Base-by-base conservation (phyloP, 2,797 vertebrate genomes). In the Enoplosus armatus region DNA sequence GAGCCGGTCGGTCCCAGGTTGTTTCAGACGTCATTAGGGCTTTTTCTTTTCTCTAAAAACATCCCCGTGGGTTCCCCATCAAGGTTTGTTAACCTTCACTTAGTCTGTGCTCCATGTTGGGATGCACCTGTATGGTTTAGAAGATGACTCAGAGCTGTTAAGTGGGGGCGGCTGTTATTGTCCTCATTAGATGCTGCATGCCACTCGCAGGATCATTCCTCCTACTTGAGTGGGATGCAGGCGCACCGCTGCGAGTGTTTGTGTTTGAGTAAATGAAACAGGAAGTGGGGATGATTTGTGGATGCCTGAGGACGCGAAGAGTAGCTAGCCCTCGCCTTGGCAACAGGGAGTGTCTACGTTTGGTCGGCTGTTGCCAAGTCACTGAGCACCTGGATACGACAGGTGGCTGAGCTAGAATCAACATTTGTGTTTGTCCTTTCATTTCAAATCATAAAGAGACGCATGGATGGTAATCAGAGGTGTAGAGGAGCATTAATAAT, bases 331-430 rank as follows among this genome's bases (percentile, higher is more conserved):
- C 41, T 93, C 66, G 61, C 87, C 90, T 51, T 79, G 89, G 89
- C 80, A 92, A 94, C 92, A 50, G 90, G 91, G 92, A 85, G 91
- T 85, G 88, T 83, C 87, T 72, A 61, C 85, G 27, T 64, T 74
- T n/a, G 55, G 60, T 64, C 59, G 55, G 62, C 73, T 14, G 87
- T 92, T 93, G 89, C 83, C 77, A 81, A 79, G 88, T 84, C 85
- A 75, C 88, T n/a, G 68, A 81, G 56, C 14, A 33, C 75, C 78
- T 87, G 45, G 22, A 24, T 81, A 16, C 77, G 71, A 87, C 93
- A 93, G 91, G 91, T 93, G 92, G 90, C 86, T 14, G 85, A 51
- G 87, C 81, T 50, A 87, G 84, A 91, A 87, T 91, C 90, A 90
- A 89, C 89, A 91, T 64, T 74, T 45, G 62, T 83, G 74, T 88